Base-by-base conservation (phyloP, 1,140 invertebrate genomes). In the Helicoverpa armigera region DNA sequence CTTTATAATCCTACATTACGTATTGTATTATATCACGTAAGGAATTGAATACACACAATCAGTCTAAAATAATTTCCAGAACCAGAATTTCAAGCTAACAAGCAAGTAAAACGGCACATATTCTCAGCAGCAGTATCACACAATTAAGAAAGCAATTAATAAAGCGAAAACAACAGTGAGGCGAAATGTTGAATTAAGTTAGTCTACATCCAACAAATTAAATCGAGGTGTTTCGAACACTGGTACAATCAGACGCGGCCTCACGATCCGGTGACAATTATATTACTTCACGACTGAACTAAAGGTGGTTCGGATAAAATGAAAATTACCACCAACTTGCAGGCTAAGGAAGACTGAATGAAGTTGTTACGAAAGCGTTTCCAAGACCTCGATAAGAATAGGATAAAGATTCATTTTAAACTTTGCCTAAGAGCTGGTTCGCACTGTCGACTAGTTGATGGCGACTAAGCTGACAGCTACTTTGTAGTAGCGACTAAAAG, bases 171-270 rank as follows among this genome's bases (percentile, higher is more conserved):
- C 48, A n/a, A 43, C 48, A 60, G 31, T 58, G 48, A 50, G 18
- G 18, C 31, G 16, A 16, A 54, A 9, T 43, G 54, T 60, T 61
- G 23, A 50, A 50, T 16, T 11, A 60, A 75, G 43, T 50, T 63
- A 75, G 54, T 56, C 54, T 50, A 56, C 58, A 50, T 61, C 73
- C 11, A 61, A 75, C 73, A 61, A 75, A 75, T 75, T 75, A 75
- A 60, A 11, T 51, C 58, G 35, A 61, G 12, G 67, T 54, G 63
- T 65, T 67, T 35, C 14, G 18, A 53, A 77, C 16, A 23, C 29
- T 54, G 75, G 54, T 56, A 65, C 72, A 75, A 58, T 60, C 69
- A 72, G 56, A 43, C 43, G 54, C 2, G 73, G 58, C 58, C 31
- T 23, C 31, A 23, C 73, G 73, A 61, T 29, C 58, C 61, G 43